These are phyloP conservation scores for Callithrix jacchus DNA, from an alignment of 2,113 vertebrate genomes.

Conservation along the genomic window DNA sequence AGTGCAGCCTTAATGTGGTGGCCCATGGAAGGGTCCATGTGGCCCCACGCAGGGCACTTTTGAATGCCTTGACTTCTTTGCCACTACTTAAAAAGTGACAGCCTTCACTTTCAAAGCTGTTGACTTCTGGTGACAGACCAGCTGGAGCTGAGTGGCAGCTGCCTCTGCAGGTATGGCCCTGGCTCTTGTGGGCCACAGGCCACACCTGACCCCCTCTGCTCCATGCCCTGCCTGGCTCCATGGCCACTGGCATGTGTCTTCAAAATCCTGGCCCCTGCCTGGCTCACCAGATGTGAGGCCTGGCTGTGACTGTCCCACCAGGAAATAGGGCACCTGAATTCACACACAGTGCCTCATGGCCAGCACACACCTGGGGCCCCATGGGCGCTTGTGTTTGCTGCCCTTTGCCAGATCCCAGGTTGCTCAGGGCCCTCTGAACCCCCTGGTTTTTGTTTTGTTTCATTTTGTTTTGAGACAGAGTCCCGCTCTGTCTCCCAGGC, in stretches of 20 bases:
- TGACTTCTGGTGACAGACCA: not conserved
- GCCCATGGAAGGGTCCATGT: not conserved
- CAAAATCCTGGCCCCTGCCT: not conserved
- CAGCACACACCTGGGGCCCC: not conserved
- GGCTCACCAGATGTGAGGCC: too few relatives aligned
- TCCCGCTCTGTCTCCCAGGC: too few relatives aligned
- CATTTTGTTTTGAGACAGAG: too few relatives aligned
- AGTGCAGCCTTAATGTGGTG: not conserved
- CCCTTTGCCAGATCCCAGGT: not conserved
- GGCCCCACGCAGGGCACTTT: not conserved
- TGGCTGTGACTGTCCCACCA: not conserved
- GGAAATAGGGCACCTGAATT: not conserved
- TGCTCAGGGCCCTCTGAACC: not conserved
- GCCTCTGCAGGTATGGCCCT: rapidly evolving
- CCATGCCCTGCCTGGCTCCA: not conserved
- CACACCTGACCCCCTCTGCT: not conserved
- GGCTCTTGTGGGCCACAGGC: not conserved
- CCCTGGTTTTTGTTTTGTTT: too few relatives aligned
- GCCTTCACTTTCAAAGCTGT: not conserved
- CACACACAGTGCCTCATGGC: not conserved
- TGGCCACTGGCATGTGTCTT: not conserved
- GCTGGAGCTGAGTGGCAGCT: not conserved
- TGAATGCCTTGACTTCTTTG: not conserved
- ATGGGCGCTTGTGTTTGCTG: not conserved
- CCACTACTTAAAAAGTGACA: not conserved